Evolutionary conservation across 1,140 invertebrate genomes (phyloP), one percentile per base, ranked within the genome.

Genomic region (Drosophila lacertosa): DNA sequence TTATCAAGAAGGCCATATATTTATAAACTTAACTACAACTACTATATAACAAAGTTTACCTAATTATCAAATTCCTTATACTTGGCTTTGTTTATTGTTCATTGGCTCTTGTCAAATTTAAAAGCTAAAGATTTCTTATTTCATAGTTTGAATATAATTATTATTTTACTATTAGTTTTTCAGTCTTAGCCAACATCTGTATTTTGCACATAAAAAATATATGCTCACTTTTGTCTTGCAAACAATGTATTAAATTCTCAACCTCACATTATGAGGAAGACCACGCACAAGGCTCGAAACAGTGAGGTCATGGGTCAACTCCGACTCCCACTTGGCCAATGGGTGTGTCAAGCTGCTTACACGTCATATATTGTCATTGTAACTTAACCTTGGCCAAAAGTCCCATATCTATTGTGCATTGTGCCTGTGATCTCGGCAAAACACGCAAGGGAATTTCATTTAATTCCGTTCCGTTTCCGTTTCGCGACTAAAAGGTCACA

Each of bases 361-460:
- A 40, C 45, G 35, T 40, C 37, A 67, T 7, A 29, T 37, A 59
- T 47, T 65, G 67, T 70, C 60, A 57, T 55, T 35, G 50, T 57
- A 57, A 47, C 32, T 37, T 50, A 70, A 70, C 60, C 67, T 65
- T 70, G 67, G 62, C 20, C 35, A 50, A 70, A 57, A 37, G 67
- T 32, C 44, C 33, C 44, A 35, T 35, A 29, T 22, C 44, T 26
- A 33, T 55, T 20, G 39, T 29, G 35, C 55, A 64, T 47, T 62
- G 13, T 18, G 24, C 9, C 26, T 35, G 18, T 37, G 40, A 62
- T 53, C 50, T 63, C 9, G 20, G 48, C 29, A 40, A 39, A 50
- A 50, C 67, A 70, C 67, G 67, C 67, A 64, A 70, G 67, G 26
- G 67, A 57, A 57, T 60, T 53, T 53, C 37, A 67, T 51, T 58